These are phyloP conservation scores for Micronisus gabar DNA, from an alignment of 2,113 vertebrate genomes.

Conservation along the genomic window DNA sequence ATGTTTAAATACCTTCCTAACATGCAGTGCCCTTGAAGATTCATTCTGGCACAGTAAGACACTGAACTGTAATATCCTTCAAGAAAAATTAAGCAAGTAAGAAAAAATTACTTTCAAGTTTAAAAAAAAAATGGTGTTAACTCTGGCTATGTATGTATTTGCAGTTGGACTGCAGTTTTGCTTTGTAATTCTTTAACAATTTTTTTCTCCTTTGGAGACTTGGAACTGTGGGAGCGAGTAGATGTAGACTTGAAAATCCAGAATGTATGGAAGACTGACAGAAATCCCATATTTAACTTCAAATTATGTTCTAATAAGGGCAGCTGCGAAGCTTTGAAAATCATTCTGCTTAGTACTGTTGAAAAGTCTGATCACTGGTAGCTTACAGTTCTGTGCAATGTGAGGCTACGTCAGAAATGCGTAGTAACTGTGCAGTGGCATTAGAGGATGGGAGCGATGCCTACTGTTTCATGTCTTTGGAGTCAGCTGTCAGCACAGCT, in stretches of 20 bases:
- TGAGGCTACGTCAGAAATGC: not conserved
- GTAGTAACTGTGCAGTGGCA: not conserved
- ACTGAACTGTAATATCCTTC: not conserved
- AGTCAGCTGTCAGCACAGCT: not conserved
- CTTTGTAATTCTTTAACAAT: not conserved
- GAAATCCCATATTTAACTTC: not conserved
- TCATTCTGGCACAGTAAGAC: not conserved
- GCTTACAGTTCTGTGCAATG: not conserved
- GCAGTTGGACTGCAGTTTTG: not conserved
- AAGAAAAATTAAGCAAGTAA: not conserved
- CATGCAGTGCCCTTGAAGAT: not conserved
- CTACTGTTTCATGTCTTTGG: not conserved
- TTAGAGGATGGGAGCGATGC: not conserved
- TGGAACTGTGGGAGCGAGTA: not conserved
- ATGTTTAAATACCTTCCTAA: not conserved
- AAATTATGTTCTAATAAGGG: not conserved
- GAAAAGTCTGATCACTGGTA: not conserved
- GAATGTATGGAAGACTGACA: not conserved
- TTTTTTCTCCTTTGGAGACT: not conserved
- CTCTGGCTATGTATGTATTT: not conserved
- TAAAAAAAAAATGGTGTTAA: no score
- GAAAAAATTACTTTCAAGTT: not conserved
- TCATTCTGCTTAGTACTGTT: accelerated
- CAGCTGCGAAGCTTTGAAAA: not conserved
- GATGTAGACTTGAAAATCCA: not conserved